Evolutionary conservation across 2,113 vertebrate genomes (phyloP), one percentile per base, ranked within the genome.

Genomic region (Microtus oregoni): DNA sequence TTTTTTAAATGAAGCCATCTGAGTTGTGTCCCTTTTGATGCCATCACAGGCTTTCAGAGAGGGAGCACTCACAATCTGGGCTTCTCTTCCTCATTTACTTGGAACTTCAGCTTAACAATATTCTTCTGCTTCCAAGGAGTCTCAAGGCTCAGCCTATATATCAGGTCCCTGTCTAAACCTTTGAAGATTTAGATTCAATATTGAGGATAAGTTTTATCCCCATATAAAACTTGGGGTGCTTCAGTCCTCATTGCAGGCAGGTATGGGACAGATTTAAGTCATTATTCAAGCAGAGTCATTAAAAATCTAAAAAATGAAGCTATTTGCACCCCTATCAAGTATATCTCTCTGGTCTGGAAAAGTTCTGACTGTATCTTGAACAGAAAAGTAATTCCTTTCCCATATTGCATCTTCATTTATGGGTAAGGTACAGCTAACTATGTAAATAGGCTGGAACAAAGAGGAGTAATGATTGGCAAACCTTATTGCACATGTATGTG

Each of bases 271-370:
- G 88, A 89, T 92, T 55, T 98, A 96, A 97, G 95, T 98, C 96
- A 98, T 98, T 97, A 91, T 93, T 97, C 82, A 95, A 47, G 77
- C 7, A 15, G 38, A 98, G 88, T 83, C 14, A 32, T 91, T 93
- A 96, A 98, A 93, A 89, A 97, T 95, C 91, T 30, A 28, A 94
- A 97, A 98, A 98, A 96, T 96, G 97, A 97, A 98, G 95, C 90
- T 96, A 96, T 98, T 97, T 98, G 92, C 96, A 94, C 95, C 96
- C 76, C 0, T 95, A 96, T 91, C 95, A 94, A 97, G 0, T 4
- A 87, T 86, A 96, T 30, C 55, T 97, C 58, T 96, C 58, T 96
- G 70, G 70, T 91, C 70, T 93, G 86, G 90, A 93, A 97, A 96
- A 95, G 97, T 97, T 94, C 96, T 47, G 72, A 44, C 92, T 95